These are phyloP conservation scores for Lepidostoma basale DNA, from an alignment of 1,140 invertebrate species.

Conservation along the genomic window DNA sequence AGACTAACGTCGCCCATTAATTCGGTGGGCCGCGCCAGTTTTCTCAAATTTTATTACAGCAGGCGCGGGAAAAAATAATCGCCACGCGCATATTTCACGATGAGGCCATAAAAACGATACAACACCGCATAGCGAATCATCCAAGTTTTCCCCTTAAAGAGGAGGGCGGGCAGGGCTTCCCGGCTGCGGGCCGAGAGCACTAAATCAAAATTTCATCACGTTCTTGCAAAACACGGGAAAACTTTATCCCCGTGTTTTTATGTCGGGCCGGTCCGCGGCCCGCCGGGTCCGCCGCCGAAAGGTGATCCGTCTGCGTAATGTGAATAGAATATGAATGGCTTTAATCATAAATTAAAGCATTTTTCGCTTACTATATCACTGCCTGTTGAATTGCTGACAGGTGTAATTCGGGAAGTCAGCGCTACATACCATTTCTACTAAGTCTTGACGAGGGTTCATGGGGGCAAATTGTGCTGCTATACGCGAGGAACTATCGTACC, in stretches of 20 bases:
- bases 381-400: not conserved
- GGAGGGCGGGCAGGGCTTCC: not conserved
- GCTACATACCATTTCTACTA: too few relatives aligned
- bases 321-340: conserved; percentile 18
- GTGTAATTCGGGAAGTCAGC: too few relatives aligned
- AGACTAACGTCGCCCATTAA: conserved; percentile 27
- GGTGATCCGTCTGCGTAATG: conserved; percentile 19
- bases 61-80: conserved; percentile 43
- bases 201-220: conserved; percentile 47
- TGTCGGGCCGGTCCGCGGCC: not conserved
- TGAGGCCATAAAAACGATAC: conserved; percentile 42
- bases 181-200: conserved; percentile 26
- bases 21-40: conserved; percentile 31
- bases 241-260: conserved; percentile 41
- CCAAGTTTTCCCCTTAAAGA: conserved; percentile 24
- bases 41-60: conserved; percentile 41
- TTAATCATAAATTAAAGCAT: conserved; percentile 12
- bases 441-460: too few relatives aligned
- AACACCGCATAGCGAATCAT: conserved; percentile 32
- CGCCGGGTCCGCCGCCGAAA: not conserved
- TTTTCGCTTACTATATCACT: conserved; percentile 5
- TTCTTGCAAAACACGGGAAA: conserved; percentile 42
- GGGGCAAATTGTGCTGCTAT: too few relatives aligned
- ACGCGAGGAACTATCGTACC: too few relatives aligned
- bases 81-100: conserved; percentile 42